These are phyloP conservation scores for Zaprionus vittiger DNA, from an alignment of 1,140 invertebrate genomes.

Conservation along the genomic window DNA sequence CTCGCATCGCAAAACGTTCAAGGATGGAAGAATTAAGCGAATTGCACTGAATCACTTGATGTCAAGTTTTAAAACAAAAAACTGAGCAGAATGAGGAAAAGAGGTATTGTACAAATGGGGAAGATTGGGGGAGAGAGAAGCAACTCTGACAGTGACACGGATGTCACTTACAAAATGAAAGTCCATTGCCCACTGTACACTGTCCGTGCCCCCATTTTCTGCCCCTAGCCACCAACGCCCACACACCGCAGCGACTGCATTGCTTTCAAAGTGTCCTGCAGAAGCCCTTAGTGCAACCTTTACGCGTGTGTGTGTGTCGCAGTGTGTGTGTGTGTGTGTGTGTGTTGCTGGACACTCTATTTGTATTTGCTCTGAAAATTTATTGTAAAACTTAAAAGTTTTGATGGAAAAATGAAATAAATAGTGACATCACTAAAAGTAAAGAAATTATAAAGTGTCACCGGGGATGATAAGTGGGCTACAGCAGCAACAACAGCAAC, in stretches of 20 bases:
- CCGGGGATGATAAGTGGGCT: conserved; percentile 84
- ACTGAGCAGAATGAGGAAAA: conserved; percentile 10
- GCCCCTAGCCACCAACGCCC: not conserved
- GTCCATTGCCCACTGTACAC: conserved; percentile 39
- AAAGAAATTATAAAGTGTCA: conserved; percentile 85
- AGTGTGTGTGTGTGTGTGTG: conserved; percentile 46
- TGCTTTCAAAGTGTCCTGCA: conserved; percentile 50
- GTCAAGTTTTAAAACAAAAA: conserved; percentile 40
- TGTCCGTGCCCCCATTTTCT: conserved; percentile 1
- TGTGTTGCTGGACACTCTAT: conserved; percentile 76
- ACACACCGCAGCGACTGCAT: conserved; percentile 28
- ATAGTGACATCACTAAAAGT: conserved; percentile 84
- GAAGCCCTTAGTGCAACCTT: conserved; percentile 52
- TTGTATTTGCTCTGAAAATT: conserved; percentile 83
- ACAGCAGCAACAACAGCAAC: conserved; percentile 61
- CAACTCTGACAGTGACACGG: conserved; percentile 72
- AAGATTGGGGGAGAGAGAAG: conserved; percentile 1
- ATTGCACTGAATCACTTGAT: conserved; percentile 31
- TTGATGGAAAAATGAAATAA: conserved; percentile 84
- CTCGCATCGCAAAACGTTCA: not conserved
- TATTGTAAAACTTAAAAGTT: conserved; percentile 84
- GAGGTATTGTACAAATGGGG: too few species aligned
- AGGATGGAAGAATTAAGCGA: conserved; percentile 31
- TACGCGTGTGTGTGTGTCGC: conserved; percentile 33
- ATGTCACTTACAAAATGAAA: conserved; percentile 79